Conservation (phyloP, 1,140 invertebrate genomes). For the Drosophila pruinosa region DNA sequence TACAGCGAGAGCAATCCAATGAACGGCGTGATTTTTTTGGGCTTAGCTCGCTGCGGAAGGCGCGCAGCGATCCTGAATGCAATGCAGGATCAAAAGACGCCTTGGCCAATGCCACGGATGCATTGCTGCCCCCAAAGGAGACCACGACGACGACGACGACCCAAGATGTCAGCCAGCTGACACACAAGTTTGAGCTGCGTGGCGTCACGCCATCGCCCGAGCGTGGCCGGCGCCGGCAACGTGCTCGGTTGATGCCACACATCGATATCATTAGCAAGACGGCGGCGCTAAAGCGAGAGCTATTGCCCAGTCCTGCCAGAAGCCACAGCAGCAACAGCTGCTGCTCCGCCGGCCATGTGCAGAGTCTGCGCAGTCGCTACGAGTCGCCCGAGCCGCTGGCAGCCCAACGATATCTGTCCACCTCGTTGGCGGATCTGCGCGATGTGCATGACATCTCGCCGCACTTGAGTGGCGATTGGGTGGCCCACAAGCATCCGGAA, state of each 20-base stretch:
- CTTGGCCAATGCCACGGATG: slow-evolving; percentile 84
- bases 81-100: slow-evolving; percentile 84
- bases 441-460: slow-evolving; percentile 90
- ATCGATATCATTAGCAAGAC: slow-evolving; percentile 94
- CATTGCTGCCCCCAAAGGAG: slow-evolving; percentile 84
- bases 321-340: slow-evolving; percentile 82
- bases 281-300: slow-evolving; percentile 86
- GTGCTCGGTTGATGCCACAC: slow-evolving; percentile 90
- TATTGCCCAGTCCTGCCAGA: slow-evolving; percentile 75
- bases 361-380: slow-evolving; percentile 88
- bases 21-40: slow-evolving; percentile 78
- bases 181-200: slow-evolving; percentile 85
- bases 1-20: slow-evolving; percentile 76
- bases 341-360: slow-evolving; percentile 85
- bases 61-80: slow-evolving; percentile 90
- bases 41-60: slow-evolving; percentile 85
- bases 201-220: slow-evolving; percentile 51
- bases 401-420: slow-evolving; percentile 85
- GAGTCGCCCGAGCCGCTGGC: slow-evolving; percentile 83
- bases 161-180: slow-evolving; percentile 86
- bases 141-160: too few species aligned
- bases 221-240: slow-evolving; percentile 83
- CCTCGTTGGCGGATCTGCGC: slow-evolving; percentile 90
- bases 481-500: slow-evolving; percentile 88
- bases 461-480: slow-evolving; percentile 90